Percentiles rank a stretch among this genome's conserved stretches.
Conservation (phyloP, 1,140 invertebrate species). For the Drosophila serrata region DNA sequence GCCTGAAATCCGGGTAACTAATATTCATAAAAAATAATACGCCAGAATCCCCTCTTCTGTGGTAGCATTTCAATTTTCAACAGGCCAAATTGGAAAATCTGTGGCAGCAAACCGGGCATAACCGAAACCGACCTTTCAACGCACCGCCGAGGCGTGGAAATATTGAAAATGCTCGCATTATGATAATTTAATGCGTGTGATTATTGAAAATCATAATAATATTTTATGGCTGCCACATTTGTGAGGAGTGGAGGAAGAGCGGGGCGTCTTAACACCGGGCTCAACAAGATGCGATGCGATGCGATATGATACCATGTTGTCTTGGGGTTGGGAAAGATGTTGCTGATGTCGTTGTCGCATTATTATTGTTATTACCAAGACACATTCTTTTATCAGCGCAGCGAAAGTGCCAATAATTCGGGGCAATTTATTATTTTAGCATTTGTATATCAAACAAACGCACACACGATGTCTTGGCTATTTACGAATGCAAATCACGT, state of each 20-base stretch:
- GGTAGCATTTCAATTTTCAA: slow-evolving; percentile 49
- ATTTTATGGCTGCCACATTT: slow-evolving; percentile 71
- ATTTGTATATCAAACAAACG: slow-evolving; percentile 68
- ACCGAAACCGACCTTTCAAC: slow-evolving; percentile 6
- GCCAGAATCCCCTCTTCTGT: slow-evolving; percentile 1
- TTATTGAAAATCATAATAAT: slow-evolving; percentile 84
- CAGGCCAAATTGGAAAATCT: slow-evolving; percentile 55
- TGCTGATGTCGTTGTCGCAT: slow-evolving; percentile 76
- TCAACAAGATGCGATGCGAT: slow-evolving; percentile 43
- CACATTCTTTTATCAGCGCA: slow-evolving; percentile 78
- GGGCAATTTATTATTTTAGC: slow-evolving; percentile 83
- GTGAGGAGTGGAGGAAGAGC: slow-evolving; percentile 11
- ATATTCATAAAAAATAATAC: slow-evolving; percentile 65
- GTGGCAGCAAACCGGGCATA: slow-evolving; percentile 28
- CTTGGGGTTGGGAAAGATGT: slow-evolving; percentile 36
- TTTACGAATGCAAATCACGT: slow-evolving; percentile 82
- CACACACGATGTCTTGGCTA: slow-evolving; percentile 50
- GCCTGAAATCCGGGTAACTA: slow-evolving; percentile 40
- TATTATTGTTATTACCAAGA: slow-evolving; percentile 83
- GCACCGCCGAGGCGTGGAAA: slow-evolving; percentile 51
- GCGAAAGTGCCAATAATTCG: slow-evolving; percentile 81
- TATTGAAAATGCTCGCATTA: slow-evolving; percentile 79
- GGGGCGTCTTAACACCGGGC: slow-evolving; percentile 23
- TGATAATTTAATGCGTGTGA: slow-evolving; percentile 81
- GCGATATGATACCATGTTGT: slow-evolving; percentile 15